These are phyloP conservation scores for Xenus cinereus DNA, from an alignment of 2,113 vertebrate genomes.

Conservation along the genomic window DNA sequence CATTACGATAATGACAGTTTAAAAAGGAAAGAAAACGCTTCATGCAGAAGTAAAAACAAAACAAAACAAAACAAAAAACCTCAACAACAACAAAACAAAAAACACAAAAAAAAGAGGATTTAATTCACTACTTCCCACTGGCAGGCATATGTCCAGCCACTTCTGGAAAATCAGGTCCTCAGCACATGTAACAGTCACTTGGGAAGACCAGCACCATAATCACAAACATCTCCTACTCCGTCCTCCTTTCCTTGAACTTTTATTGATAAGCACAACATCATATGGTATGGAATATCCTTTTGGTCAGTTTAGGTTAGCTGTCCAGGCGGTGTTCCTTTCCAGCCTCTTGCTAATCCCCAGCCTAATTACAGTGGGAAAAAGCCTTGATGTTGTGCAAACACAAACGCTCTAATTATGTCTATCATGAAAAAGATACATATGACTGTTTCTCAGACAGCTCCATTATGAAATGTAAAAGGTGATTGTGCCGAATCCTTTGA, in stretches of 20 bases:
- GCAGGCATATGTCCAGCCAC: neutral
- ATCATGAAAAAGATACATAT: neutral
- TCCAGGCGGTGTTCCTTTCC: neutral
- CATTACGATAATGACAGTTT: neutral
- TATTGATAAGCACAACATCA: neutral
- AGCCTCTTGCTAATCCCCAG: accelerated
- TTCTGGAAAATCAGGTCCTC: neutral
- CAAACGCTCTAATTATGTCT: neutral
- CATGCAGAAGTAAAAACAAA: neutral
- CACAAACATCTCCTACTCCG: neutral
- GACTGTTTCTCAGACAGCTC: neutral
- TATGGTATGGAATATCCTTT: neutral
- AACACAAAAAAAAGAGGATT: neutral
- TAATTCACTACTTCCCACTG: neutral
- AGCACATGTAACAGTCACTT: accelerated
- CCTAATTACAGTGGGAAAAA: neutral
- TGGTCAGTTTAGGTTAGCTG: neutral
- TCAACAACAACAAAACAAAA: too few species aligned
- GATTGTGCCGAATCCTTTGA: neutral
- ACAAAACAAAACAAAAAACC: too few species aligned
- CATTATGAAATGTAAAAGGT: neutral
- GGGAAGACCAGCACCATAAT: neutral
- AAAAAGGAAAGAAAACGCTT: neutral
- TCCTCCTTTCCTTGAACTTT: neutral
- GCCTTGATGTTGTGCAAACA: neutral